A percentile compares a stretch with the other conserved stretches of the same genome.
Conservation (phyloP, 2,888 invertebrate species). For the Pharmacophagus antenor region DNA sequence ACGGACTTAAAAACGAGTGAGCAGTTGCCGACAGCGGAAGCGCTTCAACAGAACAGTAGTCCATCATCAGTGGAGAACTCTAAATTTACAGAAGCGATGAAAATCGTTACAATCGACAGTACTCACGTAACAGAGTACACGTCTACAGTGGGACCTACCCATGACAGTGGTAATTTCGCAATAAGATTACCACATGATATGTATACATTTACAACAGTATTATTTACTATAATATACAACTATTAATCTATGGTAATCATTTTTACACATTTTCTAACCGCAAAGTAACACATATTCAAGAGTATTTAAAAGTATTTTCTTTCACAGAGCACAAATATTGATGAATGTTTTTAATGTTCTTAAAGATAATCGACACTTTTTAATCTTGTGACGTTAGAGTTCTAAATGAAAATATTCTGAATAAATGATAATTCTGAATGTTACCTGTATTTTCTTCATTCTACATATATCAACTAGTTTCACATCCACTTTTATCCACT, state of each 20-base stretch:
- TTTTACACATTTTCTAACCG: constrained; percentile 3
- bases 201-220: background rate
- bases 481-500: background rate
- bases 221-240: background rate
- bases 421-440: background rate
- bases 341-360: background rate
- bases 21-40: constrained; percentile 56
- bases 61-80: constrained; percentile 40
- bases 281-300: background rate
- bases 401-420: constrained; percentile 35
- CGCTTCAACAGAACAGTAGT: constrained; percentile 57
- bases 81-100: constrained; percentile 44
- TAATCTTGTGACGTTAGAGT: constrained; percentile 47
- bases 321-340: constrained; percentile 6
- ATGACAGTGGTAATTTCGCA: constrained; percentile 9
- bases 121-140: constrained; percentile 23
- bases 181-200: constrained; percentile 22
- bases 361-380: background rate
- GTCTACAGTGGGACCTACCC: constrained; percentile 15
- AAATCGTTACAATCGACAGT: constrained; percentile 36
- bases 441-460: background rate
- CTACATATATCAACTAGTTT: background rate
- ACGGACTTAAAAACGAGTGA: constrained; percentile 37
- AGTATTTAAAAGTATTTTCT: background rate
- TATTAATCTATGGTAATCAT: background rate